A percentile compares a stretch with the other conserved stretches of the same genome.
These are phyloP conservation scores for Pao palembangensis DNA, from an alignment of 2,113 vertebrate genomes.

Conservation along the genomic window DNA sequence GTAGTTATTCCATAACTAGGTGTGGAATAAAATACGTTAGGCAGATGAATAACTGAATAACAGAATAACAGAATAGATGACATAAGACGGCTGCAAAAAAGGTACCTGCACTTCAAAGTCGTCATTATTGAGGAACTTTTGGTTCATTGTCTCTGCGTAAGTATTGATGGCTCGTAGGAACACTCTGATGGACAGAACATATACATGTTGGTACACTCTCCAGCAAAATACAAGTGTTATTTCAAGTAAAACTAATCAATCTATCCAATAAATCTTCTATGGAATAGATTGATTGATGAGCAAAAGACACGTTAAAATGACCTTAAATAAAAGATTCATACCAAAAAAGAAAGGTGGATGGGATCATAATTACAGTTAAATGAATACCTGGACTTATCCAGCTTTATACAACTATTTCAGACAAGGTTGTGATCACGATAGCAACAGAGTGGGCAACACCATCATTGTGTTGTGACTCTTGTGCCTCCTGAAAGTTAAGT, in stretches of 20 bases:
- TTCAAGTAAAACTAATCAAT: background rate
- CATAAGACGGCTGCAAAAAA: background rate
- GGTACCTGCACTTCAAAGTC: slow-evolving; percentile 94
- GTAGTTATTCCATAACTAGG: slow-evolving; percentile 98
- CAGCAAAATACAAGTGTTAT: background rate
- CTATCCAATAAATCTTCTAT: too few species aligned
- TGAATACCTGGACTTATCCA: too few species aligned
- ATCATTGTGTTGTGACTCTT: slow-evolving; percentile 19
- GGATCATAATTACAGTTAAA: too few species aligned
- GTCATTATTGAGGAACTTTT: slow-evolving; percentile 91
- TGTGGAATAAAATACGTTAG: slow-evolving; percentile 3
- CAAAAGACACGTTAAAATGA: too few species aligned
- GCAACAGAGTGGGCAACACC: slow-evolving; percentile 19
- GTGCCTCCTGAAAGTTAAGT: slow-evolving; percentile 33
- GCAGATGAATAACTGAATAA: too few species aligned
- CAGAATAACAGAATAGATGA: background rate
- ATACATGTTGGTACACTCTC: background rate
- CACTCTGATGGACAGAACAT: slow-evolving; percentile 70
- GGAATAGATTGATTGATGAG: too few species aligned
- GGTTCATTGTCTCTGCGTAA: slow-evolving; percentile 96
- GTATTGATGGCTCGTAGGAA: slow-evolving; percentile 96
- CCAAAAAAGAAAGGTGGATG: too few species aligned
- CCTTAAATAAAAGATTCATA: too few species aligned
- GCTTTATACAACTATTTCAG: too few species aligned
- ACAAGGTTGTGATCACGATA: background rate